Conservation (phyloP, 2,888 invertebrate species). For the Monochamus alternatus region DNA sequence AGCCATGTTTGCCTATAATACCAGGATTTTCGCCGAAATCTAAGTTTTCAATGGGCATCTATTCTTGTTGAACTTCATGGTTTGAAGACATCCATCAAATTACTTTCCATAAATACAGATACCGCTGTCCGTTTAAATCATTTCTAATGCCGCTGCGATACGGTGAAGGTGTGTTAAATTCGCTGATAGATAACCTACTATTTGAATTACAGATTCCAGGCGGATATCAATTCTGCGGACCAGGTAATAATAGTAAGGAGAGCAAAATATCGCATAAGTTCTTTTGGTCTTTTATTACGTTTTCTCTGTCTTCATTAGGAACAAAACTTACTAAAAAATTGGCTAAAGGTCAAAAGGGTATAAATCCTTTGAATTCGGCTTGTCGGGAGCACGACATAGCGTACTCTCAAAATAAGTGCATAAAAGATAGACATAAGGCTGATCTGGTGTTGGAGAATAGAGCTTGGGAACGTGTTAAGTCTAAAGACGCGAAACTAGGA, state of each 20-base stretch:
- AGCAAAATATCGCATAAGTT: no score
- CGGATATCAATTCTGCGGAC: neutral
- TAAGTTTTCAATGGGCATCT: conserved; percentile 1
- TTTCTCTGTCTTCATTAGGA: neutral
- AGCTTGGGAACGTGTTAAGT: neutral
- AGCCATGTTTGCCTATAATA: neutral
- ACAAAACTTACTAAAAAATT: neutral
- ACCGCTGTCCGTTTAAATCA: neutral
- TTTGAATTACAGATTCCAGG: neutral
- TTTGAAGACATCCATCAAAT: no score
- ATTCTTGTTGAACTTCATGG: no score
- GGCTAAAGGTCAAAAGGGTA: conserved; percentile 8
- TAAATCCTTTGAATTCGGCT: conserved; percentile 27
- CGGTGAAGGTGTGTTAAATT: neutral
- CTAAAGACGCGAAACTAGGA: neutral
- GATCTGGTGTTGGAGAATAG: neutral
- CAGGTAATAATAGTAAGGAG: no score
- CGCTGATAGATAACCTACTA: neutral
- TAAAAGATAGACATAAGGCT: no score
- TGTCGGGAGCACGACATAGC: conserved; percentile 26
- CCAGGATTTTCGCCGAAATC: neutral
- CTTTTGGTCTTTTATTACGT: neutral
- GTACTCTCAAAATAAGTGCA: neutral
- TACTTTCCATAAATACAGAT: neutral
- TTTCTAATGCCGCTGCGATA: neutral